These are phyloP conservation scores for Selene dorsalis DNA, from an alignment of 2,797 vertebrate species.

Conservation along the genomic window DNA sequence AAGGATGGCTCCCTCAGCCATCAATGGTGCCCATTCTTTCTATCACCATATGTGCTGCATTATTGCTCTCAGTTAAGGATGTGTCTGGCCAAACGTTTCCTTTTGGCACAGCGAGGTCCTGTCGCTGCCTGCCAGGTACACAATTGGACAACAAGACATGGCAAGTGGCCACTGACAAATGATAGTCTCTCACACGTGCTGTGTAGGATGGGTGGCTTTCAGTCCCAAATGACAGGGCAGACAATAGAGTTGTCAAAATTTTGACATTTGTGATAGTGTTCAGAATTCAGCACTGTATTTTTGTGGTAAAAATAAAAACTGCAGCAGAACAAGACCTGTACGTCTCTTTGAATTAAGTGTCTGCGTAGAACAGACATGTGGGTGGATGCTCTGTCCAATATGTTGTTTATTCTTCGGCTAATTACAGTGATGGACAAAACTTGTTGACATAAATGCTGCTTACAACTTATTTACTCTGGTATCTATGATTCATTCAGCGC, in stretches of 20 bases:
- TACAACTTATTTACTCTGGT: constrained; percentile 9
- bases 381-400: constrained; percentile 31
- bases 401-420: constrained; percentile 10
- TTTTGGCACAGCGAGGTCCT: constrained; percentile 50
- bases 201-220: constrained; percentile 39
- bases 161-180: constrained; percentile 62
- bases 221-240: constrained; percentile 16
- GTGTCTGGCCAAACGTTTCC: constrained; percentile 48
- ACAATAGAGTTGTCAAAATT: not conserved
- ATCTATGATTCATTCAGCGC: constrained; percentile 13
- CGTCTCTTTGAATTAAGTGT: not conserved
- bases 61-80: constrained; percentile 59
- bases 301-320: not conserved
- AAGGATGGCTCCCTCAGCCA: constrained; percentile 47
- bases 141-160: constrained; percentile 72
- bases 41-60: constrained; percentile 71
- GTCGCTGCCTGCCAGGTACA: constrained; percentile 73
- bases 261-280: not conserved
- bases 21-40: constrained; percentile 48
- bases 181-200: constrained; percentile 46
- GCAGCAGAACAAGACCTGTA: not conserved
- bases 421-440: constrained; percentile 32
- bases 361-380: constrained; percentile 10
- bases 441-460: constrained; percentile 1
- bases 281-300: not conserved